Base-by-base conservation (phyloP, 2,797 vertebrate species). In the Scarus forsteni region DNA sequence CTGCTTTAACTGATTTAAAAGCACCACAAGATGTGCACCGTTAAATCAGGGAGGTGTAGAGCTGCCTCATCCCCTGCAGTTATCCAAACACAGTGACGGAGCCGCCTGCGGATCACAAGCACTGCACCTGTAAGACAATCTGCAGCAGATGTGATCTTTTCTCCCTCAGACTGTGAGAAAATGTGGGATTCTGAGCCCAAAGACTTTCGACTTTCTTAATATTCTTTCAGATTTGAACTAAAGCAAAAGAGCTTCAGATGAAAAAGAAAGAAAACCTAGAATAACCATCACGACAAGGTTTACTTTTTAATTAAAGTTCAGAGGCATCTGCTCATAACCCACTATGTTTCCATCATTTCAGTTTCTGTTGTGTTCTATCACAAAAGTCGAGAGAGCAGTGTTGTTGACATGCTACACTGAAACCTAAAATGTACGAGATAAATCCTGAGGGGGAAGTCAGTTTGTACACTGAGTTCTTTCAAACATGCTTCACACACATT, bases 61-160 rank as follows among this genome's bases (percentile, higher is more conserved):
- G 73, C 66, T 43, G 63, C 65, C 69, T 63, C 10, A 0, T 15
- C 49, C 66, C 86, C 85, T 15, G 69, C 72, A 39, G 90, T 39
- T 75, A 56, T 66, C 80, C 83, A 90, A 92, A 85, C 80, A 91
- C 10, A 77, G 66, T 57, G 80, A 75, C 15, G 57, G 36, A 1
- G 76, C 83, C 4, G 61, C 86, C 84, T 79, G 84, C n/a, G 72
- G 81, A 73, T 73, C 76, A 64, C 70, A 78, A 83, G 73, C 75
- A 42, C 79, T 71, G 85, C 90, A 92, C 86, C 90, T 91, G 85
- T 86, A 85, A 88, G 86, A 77, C 83, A 75, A 92, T 87, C 81
- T 38, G 39, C 3, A 78, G 77, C 91, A 92, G 89, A 92, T 91
- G 91, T 87, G 86, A 79, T 74, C 80, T 73, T 66, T 63, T 75